A percentile compares a stretch with the other conserved stretches of the same genome.
phyloP scores from a whole-genome alignment of 1,140 invertebrate genomes.

The Bombus consobrinus region DNA sequence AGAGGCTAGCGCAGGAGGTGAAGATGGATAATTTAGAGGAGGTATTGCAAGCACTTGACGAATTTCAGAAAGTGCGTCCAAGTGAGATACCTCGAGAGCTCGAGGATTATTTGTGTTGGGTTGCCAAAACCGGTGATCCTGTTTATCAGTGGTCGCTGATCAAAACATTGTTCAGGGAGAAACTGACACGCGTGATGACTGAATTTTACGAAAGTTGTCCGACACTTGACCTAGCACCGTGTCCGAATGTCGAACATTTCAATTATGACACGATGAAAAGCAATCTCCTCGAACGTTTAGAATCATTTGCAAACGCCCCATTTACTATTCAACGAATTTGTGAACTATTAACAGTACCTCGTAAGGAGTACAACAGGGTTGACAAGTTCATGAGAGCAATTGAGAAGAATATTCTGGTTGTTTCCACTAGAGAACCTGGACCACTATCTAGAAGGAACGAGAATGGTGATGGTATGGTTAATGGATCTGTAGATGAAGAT shows the following conservation, averaged over 20 bases:
- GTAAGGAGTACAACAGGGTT: conserved; percentile 96
- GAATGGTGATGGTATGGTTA: conserved; percentile 87
- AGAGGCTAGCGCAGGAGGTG: conserved; percentile 37
- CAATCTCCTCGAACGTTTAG: conserved; percentile 91
- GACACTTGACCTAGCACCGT: conserved; percentile 88
- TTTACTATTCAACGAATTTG: conserved; percentile 98
- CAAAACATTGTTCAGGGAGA: conserved; percentile 93
- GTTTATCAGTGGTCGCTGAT: conserved; percentile 96
- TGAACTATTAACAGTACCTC: conserved; percentile 94
- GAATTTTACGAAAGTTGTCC: conserved; percentile 93
- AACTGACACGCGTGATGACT: conserved; percentile 92
- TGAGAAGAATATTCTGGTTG: conserved; percentile 97
- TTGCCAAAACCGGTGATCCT: conserved; percentile 96
- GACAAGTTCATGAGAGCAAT: conserved; percentile 98
- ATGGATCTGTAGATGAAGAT: conserved; percentile 82
- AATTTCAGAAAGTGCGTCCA: conserved; percentile 92
- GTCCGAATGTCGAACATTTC: conserved; percentile 95
- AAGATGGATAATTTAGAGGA: conserved; percentile 93
- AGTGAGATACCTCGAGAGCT: conserved; percentile 93
- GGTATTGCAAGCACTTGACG: conserved; percentile 90
- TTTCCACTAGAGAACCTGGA: conserved; percentile 96
- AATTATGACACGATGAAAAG: conserved; percentile 95
- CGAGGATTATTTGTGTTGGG: conserved; percentile 94
- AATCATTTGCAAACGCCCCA: conserved; percentile 93
- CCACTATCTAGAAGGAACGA: conserved; percentile 84